Base-by-base conservation (phyloP, 1,140 invertebrate species). In the Metopolophium dirhodum region DNA sequence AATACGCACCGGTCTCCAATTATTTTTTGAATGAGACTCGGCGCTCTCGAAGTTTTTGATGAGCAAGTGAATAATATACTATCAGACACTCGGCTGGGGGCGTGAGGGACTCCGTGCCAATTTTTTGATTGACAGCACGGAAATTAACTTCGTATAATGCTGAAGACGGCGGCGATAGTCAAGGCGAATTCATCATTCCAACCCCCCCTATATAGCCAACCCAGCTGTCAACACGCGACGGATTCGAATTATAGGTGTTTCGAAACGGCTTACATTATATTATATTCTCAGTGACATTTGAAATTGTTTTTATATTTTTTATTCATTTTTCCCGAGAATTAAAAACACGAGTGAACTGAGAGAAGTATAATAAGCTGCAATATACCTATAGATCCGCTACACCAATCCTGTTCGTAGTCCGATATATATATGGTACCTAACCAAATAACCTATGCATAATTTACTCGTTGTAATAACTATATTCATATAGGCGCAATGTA, bases 81-180 rank as follows among this genome's bases (percentile, higher is more conserved):
- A 37, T 86, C 49, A 57, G 54, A 90, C 54, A 90, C 49, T 51
- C 68, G 37, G 77, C 47, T 14, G 41, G 37, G 37, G 37, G 89
- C 89, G 89, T 54, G 90, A 49, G 61, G 61, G 68, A 57, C 6
- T 86, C 18, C 11, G 91, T 54, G 91, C 82, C 91, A 45, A 93
- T 93, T 86, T 93, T 93, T 93, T 93, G 91, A 93, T 86, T 93
- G 91, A 85, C 91, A 93, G 91, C 77, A n/a, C 91, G 91, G 91
- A 93, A 93, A 93, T 93, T 93, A 93, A 93, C 91, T 93, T 86
- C 35, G 49, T 41, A 85, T 92, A 91, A 91, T 51, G n/a, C 68
- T 6, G 88, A 57, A 90, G 51, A n/a, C 57, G 57, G 45, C 41
- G 41, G 41, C 30, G 26, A 23, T 30, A 82, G n/a, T 35, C 68